Percentiles rank a stretch among this genome's conserved stretches.
These are phyloP conservation scores for Amphibalanus amphitrite DNA, from an alignment of 1,140 invertebrate genomes.

Conservation along the genomic window DNA sequence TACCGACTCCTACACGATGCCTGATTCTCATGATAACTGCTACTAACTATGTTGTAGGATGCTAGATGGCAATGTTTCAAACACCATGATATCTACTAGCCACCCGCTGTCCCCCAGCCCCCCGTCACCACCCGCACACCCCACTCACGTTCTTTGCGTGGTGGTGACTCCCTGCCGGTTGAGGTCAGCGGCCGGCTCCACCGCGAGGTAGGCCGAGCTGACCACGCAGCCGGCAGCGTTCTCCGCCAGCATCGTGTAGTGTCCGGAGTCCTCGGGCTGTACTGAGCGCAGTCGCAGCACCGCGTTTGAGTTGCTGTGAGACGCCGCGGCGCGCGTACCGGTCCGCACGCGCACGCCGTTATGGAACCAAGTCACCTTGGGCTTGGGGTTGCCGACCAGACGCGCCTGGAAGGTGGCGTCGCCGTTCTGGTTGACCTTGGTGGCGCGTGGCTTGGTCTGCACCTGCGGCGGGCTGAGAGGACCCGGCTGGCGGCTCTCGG, in stretches of 20 bases:
- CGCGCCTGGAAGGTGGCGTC: slow-evolving; percentile 69
- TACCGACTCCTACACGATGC: too few relatives aligned
- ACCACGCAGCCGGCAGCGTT: slow-evolving; percentile 79
- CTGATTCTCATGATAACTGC: too few relatives aligned
- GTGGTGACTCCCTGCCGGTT: neutral
- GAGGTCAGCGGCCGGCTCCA: slow-evolving; percentile 32
- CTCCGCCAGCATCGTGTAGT: slow-evolving; percentile 83
- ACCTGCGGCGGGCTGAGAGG: slow-evolving; percentile 69
- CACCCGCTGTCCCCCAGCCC: too few relatives aligned
- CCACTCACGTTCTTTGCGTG: neutral
- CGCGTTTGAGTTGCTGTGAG: slow-evolving; percentile 82
- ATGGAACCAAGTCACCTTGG: slow-evolving; percentile 83
- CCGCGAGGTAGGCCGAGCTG: slow-evolving; percentile 69
- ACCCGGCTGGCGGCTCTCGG: slow-evolving; percentile 33
- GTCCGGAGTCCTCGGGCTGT: slow-evolving; percentile 70
- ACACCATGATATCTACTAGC: too few relatives aligned
- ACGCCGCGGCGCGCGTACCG: slow-evolving; percentile 53
- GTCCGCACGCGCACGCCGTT: slow-evolving; percentile 81
- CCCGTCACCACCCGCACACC: too few relatives aligned
- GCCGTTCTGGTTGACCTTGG: slow-evolving; percentile 74
- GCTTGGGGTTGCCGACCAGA: slow-evolving; percentile 43
- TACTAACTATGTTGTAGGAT: too few relatives aligned
- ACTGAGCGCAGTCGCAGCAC: slow-evolving; percentile 77
- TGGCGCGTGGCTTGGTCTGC: slow-evolving; percentile 74
- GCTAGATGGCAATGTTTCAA: too few relatives aligned